A percentile compares a stretch with the other conserved stretches of the same genome.
phyloP scores from a whole-genome alignment of 2,113 vertebrate species.

The Jaculus jaculus region DNA sequence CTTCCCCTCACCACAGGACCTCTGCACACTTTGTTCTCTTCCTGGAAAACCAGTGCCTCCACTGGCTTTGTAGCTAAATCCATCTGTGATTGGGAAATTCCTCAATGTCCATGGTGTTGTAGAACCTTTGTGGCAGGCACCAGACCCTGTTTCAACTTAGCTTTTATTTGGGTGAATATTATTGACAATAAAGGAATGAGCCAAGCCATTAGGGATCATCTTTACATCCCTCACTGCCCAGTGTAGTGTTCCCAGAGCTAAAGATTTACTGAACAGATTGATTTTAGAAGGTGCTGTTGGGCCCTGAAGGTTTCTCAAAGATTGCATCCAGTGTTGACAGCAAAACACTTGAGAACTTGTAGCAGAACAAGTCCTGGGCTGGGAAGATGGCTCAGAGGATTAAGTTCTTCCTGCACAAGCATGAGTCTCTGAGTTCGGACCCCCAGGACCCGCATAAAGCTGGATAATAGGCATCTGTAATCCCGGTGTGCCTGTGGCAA shows the following conservation, averaged over 20 bases:
- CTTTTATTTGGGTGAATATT: neutral
- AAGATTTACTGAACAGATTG: neutral
- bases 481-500: no score
- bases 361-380: neutral
- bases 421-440: no score
- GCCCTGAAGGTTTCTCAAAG: neutral
- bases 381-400: no score
- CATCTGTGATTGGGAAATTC: neutral
- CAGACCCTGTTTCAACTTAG: neutral
- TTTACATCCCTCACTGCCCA: neutral
- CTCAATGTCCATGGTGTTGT: neutral
- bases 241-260: neutral
- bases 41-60: neutral
- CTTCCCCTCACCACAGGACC: neutral
- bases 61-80: neutral
- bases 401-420: no score
- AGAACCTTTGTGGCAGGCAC: no score
- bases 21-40: neutral
- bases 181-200: neutral
- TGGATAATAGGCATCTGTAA: no score
- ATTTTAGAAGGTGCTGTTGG: neutral
- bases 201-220: neutral
- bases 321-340: neutral
- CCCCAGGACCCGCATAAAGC: no score
- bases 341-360: neutral